Evolutionary conservation across 2,797 vertebrate species (phyloP), one percentile per base, ranked within the genome.

Genomic region (Geotrypetes seraphini): DNA sequence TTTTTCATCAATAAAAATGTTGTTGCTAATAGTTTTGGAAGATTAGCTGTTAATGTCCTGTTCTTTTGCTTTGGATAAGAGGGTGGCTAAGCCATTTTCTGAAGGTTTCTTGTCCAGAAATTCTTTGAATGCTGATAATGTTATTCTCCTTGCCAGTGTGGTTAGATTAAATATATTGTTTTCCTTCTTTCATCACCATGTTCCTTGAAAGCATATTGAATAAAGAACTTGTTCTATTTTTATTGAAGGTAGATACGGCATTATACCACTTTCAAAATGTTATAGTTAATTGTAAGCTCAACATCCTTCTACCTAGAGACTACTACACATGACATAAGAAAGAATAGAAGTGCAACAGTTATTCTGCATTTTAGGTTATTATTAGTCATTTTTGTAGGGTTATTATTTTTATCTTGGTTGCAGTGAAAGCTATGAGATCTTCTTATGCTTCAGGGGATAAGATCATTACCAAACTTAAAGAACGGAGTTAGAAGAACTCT

Each of bases 151-250:
- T 78, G 75, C 71, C 69, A 72, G 63, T 76, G 63, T 78, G 72
- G 67, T 67, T 75, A 76, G 71, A 69, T 72, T 75, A 81, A 75
- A 73, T 65, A 70, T 72, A 71, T 76, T 38, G 20, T 28, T 33
- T 81, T 80, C 73, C 66, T 63, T 73, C 74, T 78, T 73, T 75
- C 76, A 66, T 83, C 73, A 74, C 64, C 48, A 12, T 64, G 76
- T 83, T 81, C 75, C 77, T 82, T 81, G 77, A 81, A 81, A 82
- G 73, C 75, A 63, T 60, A 69, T 46, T 75, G 69, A 78, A 79
- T 78, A 75, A 73, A 76, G 69, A 75, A 57, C 53, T 57, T 62
- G 69, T n/a, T n/a, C n/a, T n/a, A n/a, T n/a, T n/a, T n/a, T 66
- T 73, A 71, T 74, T 74, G 73, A 61, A 78, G 67, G 58, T 71